phyloP scores from a whole-genome alignment of 2,888 invertebrate species.

The Synanthedon andrenaeformis region DNA sequence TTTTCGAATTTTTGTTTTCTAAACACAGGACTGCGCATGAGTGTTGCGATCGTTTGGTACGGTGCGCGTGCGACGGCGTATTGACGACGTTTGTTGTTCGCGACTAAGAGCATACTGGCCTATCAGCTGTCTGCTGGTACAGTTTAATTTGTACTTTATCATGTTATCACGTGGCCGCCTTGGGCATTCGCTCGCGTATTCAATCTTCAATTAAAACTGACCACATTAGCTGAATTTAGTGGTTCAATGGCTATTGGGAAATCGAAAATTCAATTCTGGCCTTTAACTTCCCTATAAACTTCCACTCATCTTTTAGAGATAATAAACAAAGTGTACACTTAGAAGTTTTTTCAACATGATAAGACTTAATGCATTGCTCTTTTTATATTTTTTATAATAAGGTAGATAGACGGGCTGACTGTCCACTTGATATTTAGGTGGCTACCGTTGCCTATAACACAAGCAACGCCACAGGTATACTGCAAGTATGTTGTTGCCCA shows the following conservation, averaged over 20 bases:
- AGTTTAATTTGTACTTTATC: conserved; percentile 63
- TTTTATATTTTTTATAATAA: too few species aligned
- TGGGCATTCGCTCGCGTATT: conserved; percentile 22
- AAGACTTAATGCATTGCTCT: too few species aligned
- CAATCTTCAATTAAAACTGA: conserved; percentile 21
- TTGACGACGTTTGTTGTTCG: conserved; percentile 37
- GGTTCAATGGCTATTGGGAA: neutral
- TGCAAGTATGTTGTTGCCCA: too few species aligned
- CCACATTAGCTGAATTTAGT: conserved; percentile 3
- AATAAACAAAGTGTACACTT: too few species aligned
- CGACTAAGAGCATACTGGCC: conserved; percentile 38
- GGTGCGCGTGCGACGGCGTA: conserved; percentile 37
- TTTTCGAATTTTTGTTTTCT: conserved; percentile 7
- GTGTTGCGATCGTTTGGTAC: conserved; percentile 16
- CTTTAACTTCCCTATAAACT: too few species aligned
- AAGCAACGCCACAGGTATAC: too few species aligned
- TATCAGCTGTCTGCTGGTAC: conserved; percentile 50
- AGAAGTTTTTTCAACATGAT: too few species aligned
- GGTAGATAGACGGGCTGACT: too few species aligned
- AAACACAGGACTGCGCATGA: conserved; percentile 5
- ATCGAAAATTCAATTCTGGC: too few species aligned
- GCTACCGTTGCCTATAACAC: too few species aligned
- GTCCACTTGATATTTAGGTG: too few species aligned
- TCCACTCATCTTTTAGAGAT: too few species aligned
- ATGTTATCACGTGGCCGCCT: conserved; percentile 47